Base-by-base conservation (phyloP, 2,888 invertebrate genomes). In the Cerceris rybyensis region DNA sequence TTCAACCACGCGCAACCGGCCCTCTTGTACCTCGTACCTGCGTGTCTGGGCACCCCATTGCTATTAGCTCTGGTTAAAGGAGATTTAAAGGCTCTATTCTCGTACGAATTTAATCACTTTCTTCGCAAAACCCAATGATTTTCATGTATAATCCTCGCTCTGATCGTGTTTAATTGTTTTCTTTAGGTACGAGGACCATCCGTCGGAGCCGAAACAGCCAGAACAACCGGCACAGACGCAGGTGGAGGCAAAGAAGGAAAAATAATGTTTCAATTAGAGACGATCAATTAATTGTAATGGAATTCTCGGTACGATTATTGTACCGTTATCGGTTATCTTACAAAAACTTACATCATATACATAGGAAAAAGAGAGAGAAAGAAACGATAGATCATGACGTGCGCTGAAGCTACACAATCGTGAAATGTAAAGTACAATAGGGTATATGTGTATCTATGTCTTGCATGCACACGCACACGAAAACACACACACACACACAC, bases 1-100 rank as follows among this genome's bases (percentile, higher is more conserved):
- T 99, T 98, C 93, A 98, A 98, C 93, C 99, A 98, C 93, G 99
- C 99, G 39, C 98, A 99, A 94, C 99, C 99, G 0, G 99, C 99
- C 67, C 94, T 99, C 74, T 93, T 99, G 88, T 99, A 99, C 93
- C 94, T 99, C 82, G 99, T 99, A 78, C 99, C 99, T 7, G 97
- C 98, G 13, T 99, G 99, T 93, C 94, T 99, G 86, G 97, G 96
- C 80, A 96, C 98, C 52, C 99, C 99, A 14, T 93, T 98, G 42
- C 90, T 96, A n/a, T 93, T 99, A 13, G 99, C 99, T 9, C 93
- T 98, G 52, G 92, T 98, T 49, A 96, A 96, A 88, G 99, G 99
- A 39, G 99, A 99, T 91, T 93, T 98, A 71, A 96, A 96, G 87
- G 95, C 96, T 6, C 93, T 99, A 87, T 98, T 99, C 93, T 96